Conservation (phyloP, 2,797 vertebrate species). For the Anguilla pacifica region DNA sequence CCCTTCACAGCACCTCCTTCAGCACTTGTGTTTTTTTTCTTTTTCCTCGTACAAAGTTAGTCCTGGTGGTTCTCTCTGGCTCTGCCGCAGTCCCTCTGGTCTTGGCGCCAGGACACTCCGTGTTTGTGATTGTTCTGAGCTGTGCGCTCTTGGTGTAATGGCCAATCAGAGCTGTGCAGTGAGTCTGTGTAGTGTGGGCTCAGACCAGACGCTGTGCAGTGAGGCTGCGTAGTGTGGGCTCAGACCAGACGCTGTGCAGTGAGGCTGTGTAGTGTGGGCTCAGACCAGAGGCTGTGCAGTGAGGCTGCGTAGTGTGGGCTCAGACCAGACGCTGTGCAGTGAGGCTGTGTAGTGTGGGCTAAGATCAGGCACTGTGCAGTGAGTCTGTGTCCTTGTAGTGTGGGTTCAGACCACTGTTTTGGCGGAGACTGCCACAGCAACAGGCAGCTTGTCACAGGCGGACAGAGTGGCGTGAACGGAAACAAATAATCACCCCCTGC, state of each 20-base stretch:
- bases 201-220: too few species aligned
- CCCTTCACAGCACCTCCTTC: slow-evolving; percentile 24
- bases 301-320: too few species aligned
- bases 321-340: too few species aligned
- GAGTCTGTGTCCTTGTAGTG: too few species aligned
- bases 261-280: not conserved
- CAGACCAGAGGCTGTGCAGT: not conserved
- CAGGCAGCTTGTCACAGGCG: not conserved
- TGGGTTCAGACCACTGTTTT: too few species aligned
- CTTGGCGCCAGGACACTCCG: not conserved
- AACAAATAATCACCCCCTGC: not conserved
- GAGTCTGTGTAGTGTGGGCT: too few species aligned
- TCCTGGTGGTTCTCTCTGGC: not conserved
- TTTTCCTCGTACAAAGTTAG: not conserved
- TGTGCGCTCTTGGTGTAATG: not conserved
- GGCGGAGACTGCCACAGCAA: not conserved
- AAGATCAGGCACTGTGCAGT: too few species aligned
- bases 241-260: not conserved
- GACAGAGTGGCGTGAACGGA: too few species aligned
- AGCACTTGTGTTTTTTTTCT: not conserved
- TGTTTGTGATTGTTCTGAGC: not conserved
- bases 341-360: too few species aligned
- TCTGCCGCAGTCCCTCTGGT: not conserved
- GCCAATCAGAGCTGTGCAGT: not conserved
- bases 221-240: not conserved